Percentiles rank a stretch among this genome's conserved stretches.
These are phyloP conservation scores for Exephanes ischioxanthus DNA, from an alignment of 2,888 invertebrate species.

Conservation along the genomic window DNA sequence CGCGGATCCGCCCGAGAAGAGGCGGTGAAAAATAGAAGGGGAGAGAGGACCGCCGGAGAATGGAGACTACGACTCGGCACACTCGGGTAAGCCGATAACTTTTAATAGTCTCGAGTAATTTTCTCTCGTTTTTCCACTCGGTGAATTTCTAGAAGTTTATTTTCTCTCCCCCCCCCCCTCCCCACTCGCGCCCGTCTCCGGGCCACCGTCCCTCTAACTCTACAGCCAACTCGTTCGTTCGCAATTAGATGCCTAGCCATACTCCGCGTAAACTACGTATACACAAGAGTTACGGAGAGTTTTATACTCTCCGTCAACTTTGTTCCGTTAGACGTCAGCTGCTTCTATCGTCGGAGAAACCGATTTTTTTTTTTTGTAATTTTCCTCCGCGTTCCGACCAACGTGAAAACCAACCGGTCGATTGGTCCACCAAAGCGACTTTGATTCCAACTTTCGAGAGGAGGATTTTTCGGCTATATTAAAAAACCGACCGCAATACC, in stretches of 20 bases:
- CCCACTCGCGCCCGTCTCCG: background rate
- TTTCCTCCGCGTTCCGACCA: background rate
- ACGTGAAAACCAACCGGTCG: no score
- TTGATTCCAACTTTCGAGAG: no score
- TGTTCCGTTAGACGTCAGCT: background rate
- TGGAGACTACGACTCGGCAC: background rate
- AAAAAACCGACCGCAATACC: no score
- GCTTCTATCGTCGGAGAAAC: no score
- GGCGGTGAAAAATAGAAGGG: background rate
- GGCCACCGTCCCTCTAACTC: background rate
- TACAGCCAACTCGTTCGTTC: slow-evolving; percentile 12
- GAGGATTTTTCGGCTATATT: no score
- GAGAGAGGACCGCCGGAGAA: background rate
- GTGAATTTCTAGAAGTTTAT: slow-evolving; percentile 67
- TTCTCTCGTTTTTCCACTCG: slow-evolving; percentile 67
- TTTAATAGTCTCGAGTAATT: slow-evolving; percentile 74
- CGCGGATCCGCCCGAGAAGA: slow-evolving; percentile 30
- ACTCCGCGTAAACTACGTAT: background rate
- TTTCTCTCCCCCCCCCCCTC: background rate
- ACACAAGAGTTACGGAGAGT: no score
- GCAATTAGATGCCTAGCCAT: background rate
- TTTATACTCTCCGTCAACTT: background rate
- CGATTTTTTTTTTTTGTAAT: background rate
- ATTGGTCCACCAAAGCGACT: no score
- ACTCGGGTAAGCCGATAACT: slow-evolving; percentile 71